Evolutionary conservation across 2,113 vertebrate genomes (phyloP).

Genomic region (Gnathonemus echidnorhynchus): DNA sequence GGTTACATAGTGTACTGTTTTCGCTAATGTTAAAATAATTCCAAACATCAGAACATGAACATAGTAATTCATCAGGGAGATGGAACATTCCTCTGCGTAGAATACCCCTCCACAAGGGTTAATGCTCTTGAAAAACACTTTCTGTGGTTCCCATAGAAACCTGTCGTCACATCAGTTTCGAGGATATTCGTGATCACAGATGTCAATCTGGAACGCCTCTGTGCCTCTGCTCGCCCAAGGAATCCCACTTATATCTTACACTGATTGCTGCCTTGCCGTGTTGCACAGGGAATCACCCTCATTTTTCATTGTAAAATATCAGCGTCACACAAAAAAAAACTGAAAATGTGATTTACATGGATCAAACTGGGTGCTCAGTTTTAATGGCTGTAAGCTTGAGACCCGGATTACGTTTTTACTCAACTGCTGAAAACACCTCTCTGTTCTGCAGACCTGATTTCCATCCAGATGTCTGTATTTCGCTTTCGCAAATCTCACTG

Average conservation of each 20-base stretch:
- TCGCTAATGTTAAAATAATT: not conserved
- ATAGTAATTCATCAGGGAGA: not conserved
- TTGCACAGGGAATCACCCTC: slow-evolving; percentile 6
- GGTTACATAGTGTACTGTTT: not conserved
- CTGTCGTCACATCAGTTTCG: slow-evolving; percentile 10
- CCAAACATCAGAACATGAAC: not conserved
- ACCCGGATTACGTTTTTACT: not conserved
- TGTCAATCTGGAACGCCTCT: slow-evolving; percentile 15
- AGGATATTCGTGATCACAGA: slow-evolving; percentile 25
- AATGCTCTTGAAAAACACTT: slow-evolving; percentile 19
- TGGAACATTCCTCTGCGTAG: not conserved
- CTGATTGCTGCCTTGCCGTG: not conserved
- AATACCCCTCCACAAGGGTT: slow-evolving; percentile 18
- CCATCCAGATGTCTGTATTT: not conserved
- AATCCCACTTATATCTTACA: not conserved
- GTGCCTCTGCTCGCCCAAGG: not conserved
- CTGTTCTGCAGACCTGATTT: not conserved
- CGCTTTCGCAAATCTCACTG: not conserved
- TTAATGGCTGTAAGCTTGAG: not conserved
- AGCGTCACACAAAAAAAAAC: not conserved
- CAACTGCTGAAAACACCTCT: not conserved
- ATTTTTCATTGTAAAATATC: not conserved
- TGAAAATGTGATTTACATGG: not conserved
- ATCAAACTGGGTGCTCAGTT: not conserved
- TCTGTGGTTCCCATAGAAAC: slow-evolving; percentile 33